phyloP scores from a whole-genome alignment of 2,888 invertebrate species.

The Ophion slaviceki region DNA sequence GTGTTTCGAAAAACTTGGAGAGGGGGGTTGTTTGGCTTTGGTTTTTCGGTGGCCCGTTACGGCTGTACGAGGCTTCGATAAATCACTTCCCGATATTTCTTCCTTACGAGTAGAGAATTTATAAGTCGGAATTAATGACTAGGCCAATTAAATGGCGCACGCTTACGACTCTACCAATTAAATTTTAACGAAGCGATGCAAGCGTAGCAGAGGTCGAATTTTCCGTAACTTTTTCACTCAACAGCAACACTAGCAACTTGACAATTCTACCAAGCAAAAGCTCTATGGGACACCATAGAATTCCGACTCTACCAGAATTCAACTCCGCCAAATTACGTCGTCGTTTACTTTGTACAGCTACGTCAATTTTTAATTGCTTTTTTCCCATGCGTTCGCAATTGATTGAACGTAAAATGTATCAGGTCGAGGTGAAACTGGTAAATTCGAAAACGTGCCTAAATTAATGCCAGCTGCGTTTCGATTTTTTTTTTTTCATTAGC shows the following conservation, averaged over 20 bases:
- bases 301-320: constrained; percentile 4
- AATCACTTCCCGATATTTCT: background rate
- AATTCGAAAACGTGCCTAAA: background rate
- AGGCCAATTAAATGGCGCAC: background rate
- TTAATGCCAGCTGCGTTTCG: background rate
- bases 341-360: background rate
- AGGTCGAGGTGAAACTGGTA: background rate
- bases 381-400: background rate
- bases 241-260: background rate
- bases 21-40: background rate
- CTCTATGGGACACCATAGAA: background rate
- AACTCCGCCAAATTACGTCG: background rate
- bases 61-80: background rate
- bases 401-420: background rate
- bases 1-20: too few relatives aligned
- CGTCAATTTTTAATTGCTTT: background rate
- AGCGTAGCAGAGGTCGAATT: background rate
- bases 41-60: background rate
- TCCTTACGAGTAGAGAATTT: background rate
- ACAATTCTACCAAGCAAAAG: constrained; percentile 5
- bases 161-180: background rate
- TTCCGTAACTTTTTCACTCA: background rate
- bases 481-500: background rate
- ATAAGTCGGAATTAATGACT: background rate
- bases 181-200: background rate